Evolutionary conservation across 2,797 vertebrate genomes (phyloP).

Genomic region (Echeneis naucrates): DNA sequence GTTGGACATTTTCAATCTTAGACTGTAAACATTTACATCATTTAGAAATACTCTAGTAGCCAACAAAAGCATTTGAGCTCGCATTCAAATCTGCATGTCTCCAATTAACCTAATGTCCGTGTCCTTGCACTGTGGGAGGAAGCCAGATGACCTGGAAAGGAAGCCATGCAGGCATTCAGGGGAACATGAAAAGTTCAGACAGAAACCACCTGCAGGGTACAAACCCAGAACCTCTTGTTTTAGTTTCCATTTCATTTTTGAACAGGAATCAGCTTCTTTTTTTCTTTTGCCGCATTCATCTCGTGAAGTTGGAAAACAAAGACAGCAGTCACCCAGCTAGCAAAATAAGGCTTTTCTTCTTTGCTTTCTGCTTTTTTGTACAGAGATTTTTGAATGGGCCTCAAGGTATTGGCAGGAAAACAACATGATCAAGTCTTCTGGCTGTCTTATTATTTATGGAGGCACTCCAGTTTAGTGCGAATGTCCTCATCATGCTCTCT

Average conservation of each 20-base stretch:
- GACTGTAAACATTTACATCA: no score
- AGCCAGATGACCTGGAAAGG: no score
- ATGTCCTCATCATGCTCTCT: constrained; percentile 49
- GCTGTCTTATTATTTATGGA: constrained; percentile 67
- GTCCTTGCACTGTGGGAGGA: no score
- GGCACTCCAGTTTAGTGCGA: constrained; percentile 47
- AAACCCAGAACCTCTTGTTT: no score
- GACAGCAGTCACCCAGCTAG: constrained; percentile 9
- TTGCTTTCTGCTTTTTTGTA: not conserved
- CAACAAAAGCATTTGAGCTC: no score
- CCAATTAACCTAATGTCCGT: no score
- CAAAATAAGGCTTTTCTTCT: constrained; percentile 18
- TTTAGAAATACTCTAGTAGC: no score
- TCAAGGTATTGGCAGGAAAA: constrained; percentile 51
- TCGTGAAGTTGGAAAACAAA: not conserved
- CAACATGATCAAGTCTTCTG: constrained; percentile 44
- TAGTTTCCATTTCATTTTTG: constrained; percentile 15
- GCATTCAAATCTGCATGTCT: no score
- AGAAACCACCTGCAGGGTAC: no score
- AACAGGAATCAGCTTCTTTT: not conserved
- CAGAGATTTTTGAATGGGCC: constrained; percentile 47
- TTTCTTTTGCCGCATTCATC: not conserved
- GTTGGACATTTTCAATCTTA: not conserved
- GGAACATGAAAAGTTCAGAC: no score
- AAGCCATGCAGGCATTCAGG: no score